Conservation (phyloP, 2,113 vertebrate species). For the Motacilla alba region DNA sequence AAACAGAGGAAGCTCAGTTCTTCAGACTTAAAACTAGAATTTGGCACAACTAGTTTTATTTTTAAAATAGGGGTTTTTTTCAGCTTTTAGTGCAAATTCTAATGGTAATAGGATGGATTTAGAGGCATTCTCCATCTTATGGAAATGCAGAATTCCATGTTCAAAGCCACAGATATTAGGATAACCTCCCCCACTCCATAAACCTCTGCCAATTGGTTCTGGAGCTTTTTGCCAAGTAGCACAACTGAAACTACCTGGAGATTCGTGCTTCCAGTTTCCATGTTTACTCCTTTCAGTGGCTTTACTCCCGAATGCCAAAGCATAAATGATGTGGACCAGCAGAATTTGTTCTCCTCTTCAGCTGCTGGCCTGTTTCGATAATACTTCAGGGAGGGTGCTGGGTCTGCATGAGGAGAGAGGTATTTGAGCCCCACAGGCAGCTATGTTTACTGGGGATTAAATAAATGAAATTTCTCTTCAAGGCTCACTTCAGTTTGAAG, state of each 20-base stretch:
- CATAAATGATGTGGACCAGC: not conserved
- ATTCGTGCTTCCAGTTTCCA: not conserved
- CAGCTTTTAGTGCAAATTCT: not conserved
- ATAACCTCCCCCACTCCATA: too few species aligned
- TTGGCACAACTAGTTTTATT: not conserved
- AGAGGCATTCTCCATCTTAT: not conserved
- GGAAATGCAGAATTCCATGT: not conserved
- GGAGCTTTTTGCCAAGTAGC: not conserved
- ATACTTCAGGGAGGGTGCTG: not conserved
- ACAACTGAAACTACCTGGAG: not conserved
- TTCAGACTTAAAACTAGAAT: not conserved
- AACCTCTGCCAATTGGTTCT: not conserved
- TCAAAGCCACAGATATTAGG: not conserved
- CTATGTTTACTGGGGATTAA: not conserved
- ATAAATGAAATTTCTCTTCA: slow-evolving; percentile 23
- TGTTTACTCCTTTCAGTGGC: not conserved
- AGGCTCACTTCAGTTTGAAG: not conserved
- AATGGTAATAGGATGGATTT: not conserved
- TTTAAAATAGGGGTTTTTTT: not conserved
- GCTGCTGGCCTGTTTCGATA: not conserved
- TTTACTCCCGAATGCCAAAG: not conserved
- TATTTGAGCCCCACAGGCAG: not conserved
- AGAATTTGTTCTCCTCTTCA: not conserved
- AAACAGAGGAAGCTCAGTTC: not conserved
- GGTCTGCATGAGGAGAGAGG: not conserved